Base-by-base conservation (phyloP, 2,888 invertebrate species). In the Parnassius smintheus region DNA sequence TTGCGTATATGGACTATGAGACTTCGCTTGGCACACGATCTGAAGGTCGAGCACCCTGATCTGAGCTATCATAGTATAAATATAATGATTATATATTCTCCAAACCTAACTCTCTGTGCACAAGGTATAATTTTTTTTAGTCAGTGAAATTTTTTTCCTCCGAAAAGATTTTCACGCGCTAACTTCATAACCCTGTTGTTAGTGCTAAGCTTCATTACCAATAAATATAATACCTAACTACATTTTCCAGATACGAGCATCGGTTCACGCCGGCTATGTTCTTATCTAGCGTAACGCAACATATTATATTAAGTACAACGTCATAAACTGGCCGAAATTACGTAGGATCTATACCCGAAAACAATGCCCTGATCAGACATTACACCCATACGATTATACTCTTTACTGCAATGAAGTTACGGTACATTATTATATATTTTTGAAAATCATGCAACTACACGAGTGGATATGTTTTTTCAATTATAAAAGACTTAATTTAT, bases 271-370 rank as follows among this genome's bases (percentile, higher is more conserved):
- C 51, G 50, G 56, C 51, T 49, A 49, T 59, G 74, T 73, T 75
- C 73, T 75, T 76, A 75, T 79, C 83, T 81, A 80, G 82, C 79
- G 77, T 78, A 81, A 75, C 78, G 77, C 75, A 82, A 77, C 80
- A 80, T 80, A 82, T 80, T 81, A 83, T 82, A 81, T 82, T 78
- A 77, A 81, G 79, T 78, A 83, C 81, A 77, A 78, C 75, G 80
- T 86, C 86, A 85, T 87, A 88, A 89, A 88, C 82, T 86, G 83
- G 80, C 77, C 84, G 80, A 87, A 89, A 89, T 89, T 88, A 88
- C 85, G 82, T 72, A 75, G 76, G 75, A 78, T 82, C 85, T 81
- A 88, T 86, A 85, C 81, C 81, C 85, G 84, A 88, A 89, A 89
- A 88, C 87, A 89, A 90, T 86, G 82, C 78, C 75, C 78, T 70